These are phyloP conservation scores for Tholera decimalis DNA, from an alignment of 2,888 invertebrate genomes.

Conservation along the genomic window DNA sequence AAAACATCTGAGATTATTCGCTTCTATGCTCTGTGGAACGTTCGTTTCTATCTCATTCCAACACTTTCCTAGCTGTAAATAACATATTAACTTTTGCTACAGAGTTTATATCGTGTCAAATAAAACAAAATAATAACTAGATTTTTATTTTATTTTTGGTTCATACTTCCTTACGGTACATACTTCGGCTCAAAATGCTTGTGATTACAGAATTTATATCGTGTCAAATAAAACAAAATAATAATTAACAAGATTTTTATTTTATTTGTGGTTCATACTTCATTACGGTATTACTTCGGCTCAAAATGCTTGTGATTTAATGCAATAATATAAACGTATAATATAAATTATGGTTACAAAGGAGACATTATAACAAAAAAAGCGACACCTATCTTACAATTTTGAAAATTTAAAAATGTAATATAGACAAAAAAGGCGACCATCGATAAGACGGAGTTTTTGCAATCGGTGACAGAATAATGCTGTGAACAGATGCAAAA, in stretches of 20 bases:
- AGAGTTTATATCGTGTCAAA: slow-evolving; percentile 57
- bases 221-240: slow-evolving; percentile 65
- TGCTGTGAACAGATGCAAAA: neutral
- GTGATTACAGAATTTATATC: slow-evolving; percentile 49
- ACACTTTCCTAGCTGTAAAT: slow-evolving; percentile 28
- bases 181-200: neutral
- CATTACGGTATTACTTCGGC: too few species aligned
- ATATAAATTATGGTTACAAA: neutral
- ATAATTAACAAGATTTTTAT: slow-evolving; percentile 51
- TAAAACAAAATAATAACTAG: slow-evolving; percentile 62
- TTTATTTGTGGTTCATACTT: too few species aligned
- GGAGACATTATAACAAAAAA: neutral
- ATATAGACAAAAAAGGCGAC: neutral
- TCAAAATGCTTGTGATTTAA: neutral
- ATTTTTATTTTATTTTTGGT: slow-evolving; percentile 56
- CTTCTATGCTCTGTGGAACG: neutral
- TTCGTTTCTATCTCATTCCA: neutral
- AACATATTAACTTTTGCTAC: slow-evolving; percentile 53
- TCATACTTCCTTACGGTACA: too few species aligned
- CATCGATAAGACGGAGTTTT: neutral
- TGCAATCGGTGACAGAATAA: neutral
- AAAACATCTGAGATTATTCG: too few species aligned
- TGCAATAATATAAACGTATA: neutral
- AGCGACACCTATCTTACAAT: slow-evolving; percentile 33
- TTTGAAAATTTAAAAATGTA: slow-evolving; percentile 13